Percentiles rank a stretch among this genome's conserved stretches.
phyloP scores from a whole-genome alignment of 2,113 vertebrate species.

The Nycticebus coucang region DNA sequence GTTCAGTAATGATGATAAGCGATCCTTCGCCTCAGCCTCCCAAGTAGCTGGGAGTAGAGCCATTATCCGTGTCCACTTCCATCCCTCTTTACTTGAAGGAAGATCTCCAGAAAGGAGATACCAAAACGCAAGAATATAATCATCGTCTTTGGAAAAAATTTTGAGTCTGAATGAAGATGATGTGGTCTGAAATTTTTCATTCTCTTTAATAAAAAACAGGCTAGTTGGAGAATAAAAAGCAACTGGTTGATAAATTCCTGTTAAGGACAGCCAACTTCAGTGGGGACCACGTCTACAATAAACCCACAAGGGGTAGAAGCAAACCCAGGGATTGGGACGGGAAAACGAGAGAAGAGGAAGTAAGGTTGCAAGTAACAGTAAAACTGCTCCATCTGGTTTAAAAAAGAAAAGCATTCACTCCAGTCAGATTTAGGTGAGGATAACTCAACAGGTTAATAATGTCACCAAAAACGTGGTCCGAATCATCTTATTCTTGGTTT shows the following conservation, averaged over 20 bases:
- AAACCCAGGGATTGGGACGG: background rate
- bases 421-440: background rate
- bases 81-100: background rate
- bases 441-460: background rate
- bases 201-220: conserved; percentile 4
- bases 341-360: background rate
- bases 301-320: background rate
- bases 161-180: background rate
- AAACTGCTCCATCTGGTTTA: background rate
- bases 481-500: background rate
- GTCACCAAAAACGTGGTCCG: background rate
- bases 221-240: conserved; percentile 1
- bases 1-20: no score
- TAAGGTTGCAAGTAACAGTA: background rate
- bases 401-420: background rate
- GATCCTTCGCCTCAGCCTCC: no score
- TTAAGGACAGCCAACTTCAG: background rate
- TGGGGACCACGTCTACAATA: background rate
- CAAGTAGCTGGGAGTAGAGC: no score
- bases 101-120: background rate
- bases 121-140: background rate
- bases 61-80: background rate
- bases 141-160: background rate
- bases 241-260: background rate
- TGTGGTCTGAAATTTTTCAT: background rate